Conservation (phyloP, 1,140 invertebrate genomes). For the Muscidifurax raptorellus region DNA sequence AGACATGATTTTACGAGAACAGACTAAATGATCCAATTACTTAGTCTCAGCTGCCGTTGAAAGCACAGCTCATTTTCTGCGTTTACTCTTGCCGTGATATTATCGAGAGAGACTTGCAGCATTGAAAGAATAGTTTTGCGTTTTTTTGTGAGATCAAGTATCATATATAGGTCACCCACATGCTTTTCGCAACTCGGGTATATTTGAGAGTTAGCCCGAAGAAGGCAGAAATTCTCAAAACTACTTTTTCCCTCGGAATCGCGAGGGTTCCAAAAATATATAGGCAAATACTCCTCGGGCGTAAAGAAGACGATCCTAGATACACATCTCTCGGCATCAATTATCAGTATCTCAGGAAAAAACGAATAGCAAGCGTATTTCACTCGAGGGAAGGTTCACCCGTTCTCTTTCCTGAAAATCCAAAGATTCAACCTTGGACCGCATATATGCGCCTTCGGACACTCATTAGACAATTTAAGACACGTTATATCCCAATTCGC, state of each 20-base stretch:
- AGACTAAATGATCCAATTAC: slow-evolving; percentile 7
- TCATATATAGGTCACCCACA: background rate
- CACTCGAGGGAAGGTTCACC: slow-evolving; percentile 44
- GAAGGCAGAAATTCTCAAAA: background rate
- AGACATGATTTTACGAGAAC: slow-evolving; percentile 14
- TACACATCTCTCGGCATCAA: slow-evolving; percentile 20
- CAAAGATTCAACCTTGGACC: slow-evolving; percentile 61
- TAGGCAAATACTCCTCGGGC: slow-evolving; percentile 15
- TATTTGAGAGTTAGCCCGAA: too few relatives aligned
- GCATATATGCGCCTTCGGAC: slow-evolving; percentile 63
- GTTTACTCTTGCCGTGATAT: background rate
- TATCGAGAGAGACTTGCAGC: background rate
- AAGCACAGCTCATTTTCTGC: background rate
- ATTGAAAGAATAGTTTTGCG: background rate
- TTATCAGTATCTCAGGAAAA: background rate
- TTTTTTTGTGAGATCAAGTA: too few relatives aligned
- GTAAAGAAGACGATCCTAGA: background rate
- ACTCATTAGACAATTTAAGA: slow-evolving; percentile 74
- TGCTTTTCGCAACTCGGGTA: background rate
- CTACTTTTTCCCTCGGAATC: background rate
- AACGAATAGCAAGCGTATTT: background rate
- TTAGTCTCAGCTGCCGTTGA: background rate
- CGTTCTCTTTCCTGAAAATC: slow-evolving; percentile 62
- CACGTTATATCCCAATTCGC: slow-evolving; percentile 73
- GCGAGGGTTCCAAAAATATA: background rate